A percentile compares a stretch with the other conserved stretches of the same genome.
phyloP scores from a whole-genome alignment of 2,113 vertebrate species.

The Isichthys henryi region DNA sequence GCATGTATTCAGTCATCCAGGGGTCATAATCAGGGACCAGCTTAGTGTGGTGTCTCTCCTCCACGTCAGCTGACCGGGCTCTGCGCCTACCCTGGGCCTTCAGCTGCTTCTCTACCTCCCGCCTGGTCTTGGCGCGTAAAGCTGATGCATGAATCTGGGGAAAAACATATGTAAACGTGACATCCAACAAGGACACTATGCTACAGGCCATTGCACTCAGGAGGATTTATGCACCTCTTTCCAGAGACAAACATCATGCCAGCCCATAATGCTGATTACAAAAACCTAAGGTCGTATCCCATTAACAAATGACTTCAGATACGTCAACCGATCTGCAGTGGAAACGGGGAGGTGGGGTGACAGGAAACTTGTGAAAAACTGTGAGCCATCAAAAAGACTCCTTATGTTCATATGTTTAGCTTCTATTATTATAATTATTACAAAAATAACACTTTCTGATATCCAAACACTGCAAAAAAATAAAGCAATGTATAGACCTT shows the following conservation, averaged over 20 bases:
- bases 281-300: neutral
- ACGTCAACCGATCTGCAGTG: neutral
- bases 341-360: neutral
- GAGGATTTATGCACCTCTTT: neutral
- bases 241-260: neutral
- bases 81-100: slow-evolving; percentile 57
- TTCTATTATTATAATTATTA: too few species aligned
- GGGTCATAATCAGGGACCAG: slow-evolving; percentile 68
- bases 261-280: neutral
- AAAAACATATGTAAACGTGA: neutral
- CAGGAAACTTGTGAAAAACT: neutral
- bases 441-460: neutral
- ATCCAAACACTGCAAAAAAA: too few species aligned
- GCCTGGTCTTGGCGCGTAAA: slow-evolving; percentile 79
- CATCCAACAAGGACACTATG: neutral
- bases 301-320: neutral
- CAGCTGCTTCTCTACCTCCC: slow-evolving; percentile 75
- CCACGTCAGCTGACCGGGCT: slow-evolving; percentile 64
- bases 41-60: slow-evolving; percentile 47
- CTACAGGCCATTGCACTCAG: neutral
- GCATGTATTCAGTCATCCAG: slow-evolving; percentile 95
- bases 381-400: too few species aligned
- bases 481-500: too few species aligned
- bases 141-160: slow-evolving; percentile 84
- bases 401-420: too few species aligned